These are phyloP conservation scores for Therioaphis trifolii DNA, from an alignment of 2,888 invertebrate genomes.

Conservation along the genomic window DNA sequence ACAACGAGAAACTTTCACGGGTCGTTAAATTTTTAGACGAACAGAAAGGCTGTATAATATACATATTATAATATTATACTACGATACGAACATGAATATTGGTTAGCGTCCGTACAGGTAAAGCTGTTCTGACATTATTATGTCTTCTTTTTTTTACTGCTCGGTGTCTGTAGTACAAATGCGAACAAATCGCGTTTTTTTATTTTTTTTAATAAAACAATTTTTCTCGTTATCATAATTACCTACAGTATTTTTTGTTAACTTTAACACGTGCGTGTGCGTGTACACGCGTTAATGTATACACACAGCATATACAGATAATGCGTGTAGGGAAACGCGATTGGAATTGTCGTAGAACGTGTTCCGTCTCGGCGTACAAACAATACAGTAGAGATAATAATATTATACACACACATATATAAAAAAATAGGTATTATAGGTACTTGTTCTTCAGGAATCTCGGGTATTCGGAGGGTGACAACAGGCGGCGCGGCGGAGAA, in stretches of 20 bases:
- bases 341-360: background rate
- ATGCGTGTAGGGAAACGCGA: background rate
- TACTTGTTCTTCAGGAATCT: background rate
- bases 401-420: background rate
- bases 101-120: too few species aligned
- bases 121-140: background rate
- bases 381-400: background rate
- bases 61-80: too few species aligned
- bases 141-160: background rate
- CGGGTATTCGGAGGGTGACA: background rate
- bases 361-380: background rate
- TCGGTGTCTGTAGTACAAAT: too few species aligned
- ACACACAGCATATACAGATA: too few species aligned
- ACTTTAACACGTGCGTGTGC: background rate
- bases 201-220: background rate
- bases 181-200: background rate
- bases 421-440: background rate
- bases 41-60: too few species aligned
- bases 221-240: background rate
- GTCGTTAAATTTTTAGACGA: too few species aligned
- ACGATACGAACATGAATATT: too few species aligned
- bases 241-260: background rate
- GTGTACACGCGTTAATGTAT: background rate
- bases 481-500: background rate
- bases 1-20: too few species aligned